Base-by-base conservation (phyloP, 37 sponge, comb jelly and placozoan genomes). In the Ianthella basta region DNA sequence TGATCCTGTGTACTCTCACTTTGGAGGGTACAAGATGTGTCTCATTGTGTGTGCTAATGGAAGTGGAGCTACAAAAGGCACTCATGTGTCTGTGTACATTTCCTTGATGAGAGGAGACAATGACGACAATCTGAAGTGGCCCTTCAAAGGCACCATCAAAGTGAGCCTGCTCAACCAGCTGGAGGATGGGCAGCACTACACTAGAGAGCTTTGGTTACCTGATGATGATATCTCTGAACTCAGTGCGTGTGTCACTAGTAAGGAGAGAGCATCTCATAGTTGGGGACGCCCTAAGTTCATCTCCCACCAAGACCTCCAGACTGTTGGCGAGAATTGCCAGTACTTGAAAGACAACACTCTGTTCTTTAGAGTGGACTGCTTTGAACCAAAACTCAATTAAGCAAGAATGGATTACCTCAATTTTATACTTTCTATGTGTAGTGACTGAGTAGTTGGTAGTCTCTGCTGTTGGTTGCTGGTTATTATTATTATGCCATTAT, bases 21-120 rank as follows among this genome's bases (percentile, higher is more conserved):
- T 75, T 75, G 30, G 73, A 34, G 89, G 89, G 32, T 89, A 89
- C 74, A 63, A 80, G 55, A 56, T 84, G 84, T 44, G 85, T 30
- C 80, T 89, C 25, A 80, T 39, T 1, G 59, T 89, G 18, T 80
- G 84, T 55, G 80, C 79, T 0, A 84, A 89, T 89, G 89, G 89
- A 10, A 56, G 33, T 20, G 72, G 81, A 15, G 81, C 36, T 3
- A 85, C 85, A 16, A 84, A 68, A 70, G 85, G 85, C 10, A 89
- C 85, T n/a, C 89, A 89, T 63, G 38, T 89, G 41, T 80, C 89
- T 16, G 54, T 84, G 15, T 66, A 80, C 60, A 40, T 89, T 27
- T 81, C 69, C 35, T 77, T 77, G 64, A 55, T 84, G 81, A 50
- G 56, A 0, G 85, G 89, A 1, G 66, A 80, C 30, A 55, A 68